Evolutionary conservation across 2,888 invertebrate species (phyloP).

Genomic region (Idaea straminata): DNA sequence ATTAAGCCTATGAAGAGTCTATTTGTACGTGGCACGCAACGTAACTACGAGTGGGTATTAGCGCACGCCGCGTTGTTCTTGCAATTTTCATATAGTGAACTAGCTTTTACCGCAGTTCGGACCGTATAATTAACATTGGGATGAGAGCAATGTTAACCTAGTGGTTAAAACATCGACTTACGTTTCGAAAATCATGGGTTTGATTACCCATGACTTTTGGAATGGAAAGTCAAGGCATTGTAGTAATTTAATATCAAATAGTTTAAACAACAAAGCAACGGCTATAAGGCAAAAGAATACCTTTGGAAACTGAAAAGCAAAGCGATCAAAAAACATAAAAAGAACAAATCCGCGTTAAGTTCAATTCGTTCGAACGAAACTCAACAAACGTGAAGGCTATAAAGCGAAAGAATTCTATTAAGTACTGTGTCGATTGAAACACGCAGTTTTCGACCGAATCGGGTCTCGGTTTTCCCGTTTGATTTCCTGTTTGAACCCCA

Average conservation of each 20-base stretch:
- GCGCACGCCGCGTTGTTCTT: constrained; percentile 13
- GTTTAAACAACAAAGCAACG: too few relatives aligned
- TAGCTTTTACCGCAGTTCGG: background rate
- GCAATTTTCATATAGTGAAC: background rate
- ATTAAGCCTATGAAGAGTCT: constrained; percentile 49
- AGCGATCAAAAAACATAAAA: background rate
- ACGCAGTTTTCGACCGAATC: constrained; percentile 10
- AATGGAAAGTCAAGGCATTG: too few relatives aligned
- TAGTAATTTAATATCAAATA: too few relatives aligned
- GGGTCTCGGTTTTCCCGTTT: constrained; percentile 9
- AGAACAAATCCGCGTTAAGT: background rate
- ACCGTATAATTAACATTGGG: background rate
- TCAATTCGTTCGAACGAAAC: constrained; percentile 8
- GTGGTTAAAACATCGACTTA: too few relatives aligned
- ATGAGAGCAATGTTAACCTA: too few relatives aligned
- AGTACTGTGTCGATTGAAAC: constrained; percentile 11
- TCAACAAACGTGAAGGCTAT: constrained; percentile 17
- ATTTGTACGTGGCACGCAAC: constrained; percentile 54
- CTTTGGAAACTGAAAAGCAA: background rate
- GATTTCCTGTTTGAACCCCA: constrained; percentile 20
- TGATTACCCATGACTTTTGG: too few relatives aligned
- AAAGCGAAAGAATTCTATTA: constrained; percentile 19
- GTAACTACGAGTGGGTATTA: constrained; percentile 5
- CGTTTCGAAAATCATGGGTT: too few relatives aligned
- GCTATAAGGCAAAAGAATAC: background rate